phyloP scores from a whole-genome alignment of 2,797 vertebrate genomes.

The Synanceia verrucosa region DNA sequence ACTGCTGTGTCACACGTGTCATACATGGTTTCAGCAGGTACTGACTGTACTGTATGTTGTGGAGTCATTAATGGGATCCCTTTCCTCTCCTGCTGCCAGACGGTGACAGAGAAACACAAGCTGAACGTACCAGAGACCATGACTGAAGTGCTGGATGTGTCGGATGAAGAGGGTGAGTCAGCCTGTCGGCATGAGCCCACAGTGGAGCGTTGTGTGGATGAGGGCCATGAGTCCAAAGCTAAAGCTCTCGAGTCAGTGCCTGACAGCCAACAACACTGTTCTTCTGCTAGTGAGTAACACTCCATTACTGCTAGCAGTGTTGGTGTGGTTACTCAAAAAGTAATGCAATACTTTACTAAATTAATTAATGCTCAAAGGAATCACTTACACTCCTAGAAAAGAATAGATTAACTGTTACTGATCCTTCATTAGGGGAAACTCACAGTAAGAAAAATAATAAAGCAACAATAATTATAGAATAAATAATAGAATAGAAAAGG shows the following conservation, averaged over 20 bases:
- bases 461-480: no score
- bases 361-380: no score
- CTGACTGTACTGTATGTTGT: not conserved
- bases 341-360: no score
- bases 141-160: constrained; percentile 97
- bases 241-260: not conserved
- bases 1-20: not conserved
- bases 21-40: not conserved
- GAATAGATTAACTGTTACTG: no score
- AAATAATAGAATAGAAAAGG: no score
- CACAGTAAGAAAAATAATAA: no score
- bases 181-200: not conserved
- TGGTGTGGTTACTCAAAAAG: no score
- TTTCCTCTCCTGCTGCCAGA: constrained; percentile 75
- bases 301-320: not conserved
- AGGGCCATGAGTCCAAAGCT: not conserved
- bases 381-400: no score
- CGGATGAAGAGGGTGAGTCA: constrained; percentile 96
- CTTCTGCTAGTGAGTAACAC: not conserved
- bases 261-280: not conserved
- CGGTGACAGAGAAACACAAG: constrained; percentile 98
- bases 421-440: no score
- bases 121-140: constrained; percentile 98
- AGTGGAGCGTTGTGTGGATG: not conserved
- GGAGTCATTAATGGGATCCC: not conserved